Percentiles rank a stretch among this genome's conserved stretches.
Conservation (phyloP, 2,888 invertebrate genomes). For the Bugula neritina region DNA sequence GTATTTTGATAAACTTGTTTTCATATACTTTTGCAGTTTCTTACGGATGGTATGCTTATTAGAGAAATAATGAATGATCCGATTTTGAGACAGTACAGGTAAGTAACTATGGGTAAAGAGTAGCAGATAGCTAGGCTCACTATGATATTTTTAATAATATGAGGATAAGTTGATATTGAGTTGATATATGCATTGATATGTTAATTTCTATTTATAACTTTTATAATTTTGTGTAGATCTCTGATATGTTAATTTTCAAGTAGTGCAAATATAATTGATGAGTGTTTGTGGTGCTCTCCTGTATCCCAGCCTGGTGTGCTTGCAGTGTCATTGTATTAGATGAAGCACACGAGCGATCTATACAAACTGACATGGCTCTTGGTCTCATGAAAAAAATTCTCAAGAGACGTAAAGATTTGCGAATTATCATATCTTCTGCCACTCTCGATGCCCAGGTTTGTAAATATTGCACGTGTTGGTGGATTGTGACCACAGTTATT, state of each 20-base stretch:
- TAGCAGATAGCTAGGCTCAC: too few species aligned
- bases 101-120: slow-evolving; percentile 4
- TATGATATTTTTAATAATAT: too few species aligned
- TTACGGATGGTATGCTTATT: slow-evolving; percentile 92
- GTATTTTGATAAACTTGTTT: neutral
- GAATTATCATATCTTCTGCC: slow-evolving; percentile 85
- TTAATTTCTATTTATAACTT: too few species aligned
- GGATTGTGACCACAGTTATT: too few species aligned
- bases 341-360: slow-evolving; percentile 89
- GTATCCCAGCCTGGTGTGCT: too few species aligned
- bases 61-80: slow-evolving; percentile 94
- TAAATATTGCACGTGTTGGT: too few species aligned
- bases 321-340: slow-evolving; percentile 72
- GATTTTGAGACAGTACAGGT: slow-evolving; percentile 71
- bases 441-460: slow-evolving; percentile 88
- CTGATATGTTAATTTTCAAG: too few species aligned
- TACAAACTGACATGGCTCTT: slow-evolving; percentile 87
- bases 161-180: too few species aligned
- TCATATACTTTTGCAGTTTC: slow-evolving; percentile 61
- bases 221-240: too few species aligned
- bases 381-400: slow-evolving; percentile 87
- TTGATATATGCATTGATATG: too few species aligned
- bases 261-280: too few species aligned
- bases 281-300: too few species aligned
- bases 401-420: slow-evolving; percentile 73